phyloP scores from a whole-genome alignment of 2,888 invertebrate species.

The Himalopsyche japonica region DNA sequence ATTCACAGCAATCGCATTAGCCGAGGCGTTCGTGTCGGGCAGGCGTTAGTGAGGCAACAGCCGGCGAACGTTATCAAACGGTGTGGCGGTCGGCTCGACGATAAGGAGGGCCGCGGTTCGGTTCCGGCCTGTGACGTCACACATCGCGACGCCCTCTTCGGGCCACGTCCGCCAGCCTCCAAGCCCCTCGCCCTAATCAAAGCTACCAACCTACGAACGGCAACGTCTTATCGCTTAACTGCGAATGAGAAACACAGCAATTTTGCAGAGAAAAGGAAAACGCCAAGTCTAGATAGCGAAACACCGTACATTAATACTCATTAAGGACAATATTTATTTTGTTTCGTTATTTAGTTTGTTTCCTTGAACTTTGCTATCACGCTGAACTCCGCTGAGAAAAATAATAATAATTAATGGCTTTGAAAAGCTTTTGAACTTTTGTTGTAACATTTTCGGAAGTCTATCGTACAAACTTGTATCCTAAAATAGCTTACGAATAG shows the following conservation, averaged over 20 bases:
- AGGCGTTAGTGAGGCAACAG: not conserved
- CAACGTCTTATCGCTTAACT: not conserved
- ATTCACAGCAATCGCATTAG: not conserved
- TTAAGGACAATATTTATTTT: not conserved
- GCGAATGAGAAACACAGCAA: not conserved
- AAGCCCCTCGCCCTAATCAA: not conserved
- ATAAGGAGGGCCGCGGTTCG: not conserved
- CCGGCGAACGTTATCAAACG: not conserved
- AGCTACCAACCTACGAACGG: not conserved
- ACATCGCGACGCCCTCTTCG: not conserved
- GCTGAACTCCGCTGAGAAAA: not conserved
- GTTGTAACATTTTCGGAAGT: not conserved
- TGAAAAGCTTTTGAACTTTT: not conserved
- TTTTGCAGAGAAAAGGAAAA: not conserved
- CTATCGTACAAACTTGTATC: not conserved
- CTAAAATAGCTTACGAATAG: not conserved
- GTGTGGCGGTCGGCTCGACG: not conserved
- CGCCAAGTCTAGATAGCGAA: not conserved
- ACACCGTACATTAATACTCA: not conserved
- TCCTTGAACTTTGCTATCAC: not conserved
- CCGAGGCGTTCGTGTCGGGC: not conserved
- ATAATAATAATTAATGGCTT: not conserved
- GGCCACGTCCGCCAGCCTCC: slow-evolving; percentile 6
- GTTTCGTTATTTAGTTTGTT: not conserved
- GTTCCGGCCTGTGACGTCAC: slow-evolving; percentile 22